phyloP scores from a whole-genome alignment of 2,888 invertebrate genomes.

The Magallana nippona region DNA sequence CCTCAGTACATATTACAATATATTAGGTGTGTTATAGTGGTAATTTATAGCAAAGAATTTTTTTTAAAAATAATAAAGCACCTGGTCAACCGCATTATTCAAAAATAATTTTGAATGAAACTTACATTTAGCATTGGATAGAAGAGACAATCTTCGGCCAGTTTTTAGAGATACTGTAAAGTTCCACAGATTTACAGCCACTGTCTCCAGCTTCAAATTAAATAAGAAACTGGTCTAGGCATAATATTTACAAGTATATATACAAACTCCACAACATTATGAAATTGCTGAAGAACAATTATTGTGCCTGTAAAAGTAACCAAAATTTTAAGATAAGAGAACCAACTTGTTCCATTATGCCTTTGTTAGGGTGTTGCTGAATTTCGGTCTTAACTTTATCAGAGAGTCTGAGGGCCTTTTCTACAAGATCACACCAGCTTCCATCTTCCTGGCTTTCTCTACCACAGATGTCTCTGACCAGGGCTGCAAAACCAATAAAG shows the following conservation, averaged over 20 bases:
- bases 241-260: too few species aligned
- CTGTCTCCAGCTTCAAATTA: conserved; percentile 65
- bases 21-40: too few species aligned
- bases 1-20: too few species aligned
- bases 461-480: conserved; percentile 53
- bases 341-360: conserved; percentile 5
- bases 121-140: conserved; percentile 71
- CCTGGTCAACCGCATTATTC: too few species aligned
- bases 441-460: conserved; percentile 46
- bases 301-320: too few species aligned
- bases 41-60: too few species aligned
- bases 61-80: too few species aligned
- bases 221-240: not conserved
- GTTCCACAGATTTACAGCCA: conserved; percentile 70
- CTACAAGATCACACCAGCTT: conserved; percentile 51
- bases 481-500: conserved; percentile 41
- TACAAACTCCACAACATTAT: too few species aligned
- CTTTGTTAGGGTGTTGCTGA: conserved; percentile 9
- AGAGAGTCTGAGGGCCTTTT: conserved; percentile 47
- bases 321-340: too few species aligned
- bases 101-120: not conserved
- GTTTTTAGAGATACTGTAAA: conserved; percentile 70
- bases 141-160: conserved; percentile 57
- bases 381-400: conserved; percentile 39
- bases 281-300: too few species aligned